phyloP scores from a whole-genome alignment of 1,140 invertebrate species.

The Thaumetopoea pityocampa region DNA sequence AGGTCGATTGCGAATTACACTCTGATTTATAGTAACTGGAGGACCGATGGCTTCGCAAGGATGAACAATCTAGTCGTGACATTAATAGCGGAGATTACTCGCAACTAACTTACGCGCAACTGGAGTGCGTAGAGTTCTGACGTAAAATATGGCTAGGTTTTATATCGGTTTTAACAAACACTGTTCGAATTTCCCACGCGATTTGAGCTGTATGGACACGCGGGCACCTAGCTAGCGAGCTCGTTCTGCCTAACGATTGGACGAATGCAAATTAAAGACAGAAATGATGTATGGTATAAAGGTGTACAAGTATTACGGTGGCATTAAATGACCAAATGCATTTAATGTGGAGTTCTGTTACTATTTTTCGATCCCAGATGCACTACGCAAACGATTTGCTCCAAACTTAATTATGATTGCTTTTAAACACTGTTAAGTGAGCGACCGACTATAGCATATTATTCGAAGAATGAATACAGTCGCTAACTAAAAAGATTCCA shows the following conservation, averaged over 20 bases:
- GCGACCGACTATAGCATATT: no score
- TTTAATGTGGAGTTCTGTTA: no score
- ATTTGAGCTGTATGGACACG: constrained; percentile 2
- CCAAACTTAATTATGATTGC: no score
- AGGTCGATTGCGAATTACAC: constrained; percentile 22
- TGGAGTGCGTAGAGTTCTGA: constrained; percentile 54
- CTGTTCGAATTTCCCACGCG: constrained; percentile 54
- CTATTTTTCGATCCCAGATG: no score
- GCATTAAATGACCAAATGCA: no score
- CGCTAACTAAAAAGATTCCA: no score
- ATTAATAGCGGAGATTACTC: constrained; percentile 42
- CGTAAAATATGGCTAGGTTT: constrained; percentile 50
- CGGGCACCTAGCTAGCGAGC: no score
- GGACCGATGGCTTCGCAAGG: constrained; percentile 33
- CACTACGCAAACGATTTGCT: no score
- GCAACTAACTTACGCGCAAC: constrained; percentile 39
- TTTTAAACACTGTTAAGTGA: no score
- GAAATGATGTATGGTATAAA: no score
- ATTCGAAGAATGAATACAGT: no score
- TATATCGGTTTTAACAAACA: constrained; percentile 13
- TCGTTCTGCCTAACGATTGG: constrained; percentile 1
- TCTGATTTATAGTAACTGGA: constrained; percentile 25
- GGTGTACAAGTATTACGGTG: no score
- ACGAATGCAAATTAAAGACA: constrained; percentile 11
- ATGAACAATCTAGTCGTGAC: constrained; percentile 56